Evolutionary conservation across 2,113 vertebrate genomes (phyloP).

Genomic region (Hydropotes inermis): DNA sequence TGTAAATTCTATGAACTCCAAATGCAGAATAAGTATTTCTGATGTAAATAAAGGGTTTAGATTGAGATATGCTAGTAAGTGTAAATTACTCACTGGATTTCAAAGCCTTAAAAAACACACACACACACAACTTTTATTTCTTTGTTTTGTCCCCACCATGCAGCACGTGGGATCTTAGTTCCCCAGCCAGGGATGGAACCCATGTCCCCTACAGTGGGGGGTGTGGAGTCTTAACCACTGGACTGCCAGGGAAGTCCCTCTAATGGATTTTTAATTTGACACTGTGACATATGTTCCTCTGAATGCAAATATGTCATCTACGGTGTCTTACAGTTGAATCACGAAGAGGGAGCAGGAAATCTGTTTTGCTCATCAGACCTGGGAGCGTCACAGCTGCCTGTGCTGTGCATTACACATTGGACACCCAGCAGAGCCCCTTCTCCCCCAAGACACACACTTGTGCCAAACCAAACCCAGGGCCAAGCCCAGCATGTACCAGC

Average conservation of each 20-base stretch:
- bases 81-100: background rate
- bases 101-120: background rate
- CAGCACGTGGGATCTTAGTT: background rate
- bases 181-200: background rate
- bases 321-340: background rate
- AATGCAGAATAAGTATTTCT: background rate
- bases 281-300: no score
- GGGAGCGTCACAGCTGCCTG: no score
- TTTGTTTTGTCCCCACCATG: background rate
- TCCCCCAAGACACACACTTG: rapidly evolving
- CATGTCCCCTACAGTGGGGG: background rate
- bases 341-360: background rate
- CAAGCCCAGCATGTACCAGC: background rate
- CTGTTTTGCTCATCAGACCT: background rate
- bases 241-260: background rate
- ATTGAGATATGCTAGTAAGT: background rate
- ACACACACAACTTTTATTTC: background rate
- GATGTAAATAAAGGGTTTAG: background rate
- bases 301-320: background rate
- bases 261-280: background rate
- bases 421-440: rapidly evolving
- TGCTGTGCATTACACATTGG: rapidly evolving
- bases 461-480: background rate
- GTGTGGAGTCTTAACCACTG: background rate
- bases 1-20: background rate